Evolutionary conservation across 2,797 vertebrate genomes (phyloP).

Genomic region (Pelochelys cantorii): DNA sequence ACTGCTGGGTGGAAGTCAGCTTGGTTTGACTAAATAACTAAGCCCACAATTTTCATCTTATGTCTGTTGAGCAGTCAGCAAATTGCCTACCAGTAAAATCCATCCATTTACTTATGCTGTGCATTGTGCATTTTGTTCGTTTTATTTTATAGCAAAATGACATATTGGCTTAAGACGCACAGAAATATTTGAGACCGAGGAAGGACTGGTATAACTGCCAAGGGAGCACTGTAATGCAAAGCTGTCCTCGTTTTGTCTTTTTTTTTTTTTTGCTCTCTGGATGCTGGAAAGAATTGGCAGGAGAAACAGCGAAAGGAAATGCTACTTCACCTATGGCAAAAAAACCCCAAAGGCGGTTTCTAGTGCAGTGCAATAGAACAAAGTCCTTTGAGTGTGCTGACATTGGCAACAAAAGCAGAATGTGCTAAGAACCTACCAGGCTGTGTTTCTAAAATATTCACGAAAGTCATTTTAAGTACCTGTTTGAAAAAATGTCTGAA

Average conservation of each 20-base stretch:
- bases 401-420: not conserved
- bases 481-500: not conserved
- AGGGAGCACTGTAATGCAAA: conserved; percentile 33
- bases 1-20: not conserved
- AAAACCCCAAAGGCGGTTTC: conserved; percentile 22
- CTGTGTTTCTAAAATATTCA: not conserved
- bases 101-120: not conserved
- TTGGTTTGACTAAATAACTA: not conserved
- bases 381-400: not conserved
- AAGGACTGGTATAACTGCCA: not conserved
- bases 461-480: not conserved
- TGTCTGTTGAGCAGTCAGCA: not conserved
- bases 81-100: not conserved
- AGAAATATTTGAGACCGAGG: conserved; percentile 3
- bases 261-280: conserved; percentile 24
- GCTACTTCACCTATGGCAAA: conserved; percentile 27
- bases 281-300: not conserved
- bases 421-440: not conserved
- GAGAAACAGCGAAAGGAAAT: conserved; percentile 38
- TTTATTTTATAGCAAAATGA: not conserved
- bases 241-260: conserved; percentile 29
- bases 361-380: not conserved
- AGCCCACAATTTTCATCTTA: fast-evolving
- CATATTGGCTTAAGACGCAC: not conserved
- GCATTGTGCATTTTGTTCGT: fast-evolving